Conservation (phyloP, 2,113 vertebrate species). For the Lophura nycthemera region DNA sequence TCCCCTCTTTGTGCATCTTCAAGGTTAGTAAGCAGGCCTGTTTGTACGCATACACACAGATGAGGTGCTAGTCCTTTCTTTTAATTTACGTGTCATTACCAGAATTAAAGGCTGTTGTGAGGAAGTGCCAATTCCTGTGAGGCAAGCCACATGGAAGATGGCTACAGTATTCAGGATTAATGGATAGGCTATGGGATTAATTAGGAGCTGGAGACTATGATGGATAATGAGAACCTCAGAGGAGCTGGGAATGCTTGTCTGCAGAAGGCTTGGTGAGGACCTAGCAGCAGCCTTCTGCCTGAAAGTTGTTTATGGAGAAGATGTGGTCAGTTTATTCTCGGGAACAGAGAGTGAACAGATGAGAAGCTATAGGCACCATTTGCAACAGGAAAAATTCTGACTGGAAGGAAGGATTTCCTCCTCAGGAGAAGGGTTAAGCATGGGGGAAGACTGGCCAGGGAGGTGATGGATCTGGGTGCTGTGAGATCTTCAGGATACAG, state of each 20-base stretch:
- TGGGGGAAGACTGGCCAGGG: background rate
- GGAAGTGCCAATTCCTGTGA: background rate
- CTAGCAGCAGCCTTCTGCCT: background rate
- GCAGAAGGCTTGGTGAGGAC: background rate
- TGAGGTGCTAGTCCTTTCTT: background rate
- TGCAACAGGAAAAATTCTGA: background rate
- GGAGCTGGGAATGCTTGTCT: background rate
- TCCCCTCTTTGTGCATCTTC: background rate
- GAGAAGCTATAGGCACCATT: background rate
- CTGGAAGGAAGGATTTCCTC: background rate
- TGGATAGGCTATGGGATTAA: background rate
- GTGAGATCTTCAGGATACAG: background rate
- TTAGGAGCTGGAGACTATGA: background rate
- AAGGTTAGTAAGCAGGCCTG: background rate
- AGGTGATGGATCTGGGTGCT: background rate
- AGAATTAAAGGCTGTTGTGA: background rate
- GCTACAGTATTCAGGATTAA: background rate
- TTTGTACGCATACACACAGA: fast-evolving
- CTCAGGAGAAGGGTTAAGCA: background rate
- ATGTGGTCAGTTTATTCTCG: background rate
- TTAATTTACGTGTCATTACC: background rate
- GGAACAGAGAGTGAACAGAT: background rate
- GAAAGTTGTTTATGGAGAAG: background rate
- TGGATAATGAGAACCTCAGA: background rate
- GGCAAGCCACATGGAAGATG: background rate